Evolutionary conservation across 2,113 vertebrate species (phyloP).

Genomic region (Zootoca vivipara): DNA sequence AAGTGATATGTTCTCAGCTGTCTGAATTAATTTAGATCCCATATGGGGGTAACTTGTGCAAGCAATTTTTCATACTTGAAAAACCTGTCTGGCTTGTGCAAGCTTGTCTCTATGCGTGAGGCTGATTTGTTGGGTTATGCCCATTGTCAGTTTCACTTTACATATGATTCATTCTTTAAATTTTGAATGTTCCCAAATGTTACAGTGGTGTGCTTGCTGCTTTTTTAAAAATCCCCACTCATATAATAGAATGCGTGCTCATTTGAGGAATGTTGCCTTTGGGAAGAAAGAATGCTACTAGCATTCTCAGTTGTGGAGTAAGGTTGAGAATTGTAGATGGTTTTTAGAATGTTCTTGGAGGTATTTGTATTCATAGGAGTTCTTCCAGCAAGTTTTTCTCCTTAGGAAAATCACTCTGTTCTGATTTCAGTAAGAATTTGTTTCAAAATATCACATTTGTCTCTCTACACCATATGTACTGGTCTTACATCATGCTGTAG

Average conservation of each 20-base stretch:
- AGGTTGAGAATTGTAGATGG: not conserved
- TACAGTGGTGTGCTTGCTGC: not conserved
- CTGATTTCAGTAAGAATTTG: rapidly evolving
- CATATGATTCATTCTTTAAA: conserved; percentile 7
- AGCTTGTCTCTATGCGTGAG: not conserved
- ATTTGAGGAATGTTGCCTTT: not conserved
- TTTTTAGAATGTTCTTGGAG: not conserved
- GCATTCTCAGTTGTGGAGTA: not conserved
- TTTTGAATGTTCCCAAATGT: not conserved
- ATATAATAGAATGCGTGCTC: not conserved
- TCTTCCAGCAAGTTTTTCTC: not conserved
- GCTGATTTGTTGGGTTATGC: not conserved
- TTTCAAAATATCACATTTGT: not conserved
- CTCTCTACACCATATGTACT: no score
- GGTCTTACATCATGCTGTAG: no score
- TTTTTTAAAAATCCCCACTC: not conserved
- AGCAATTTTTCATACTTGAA: not conserved
- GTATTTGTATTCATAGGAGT: not conserved
- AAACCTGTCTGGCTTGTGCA: not conserved
- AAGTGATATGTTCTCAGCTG: not conserved
- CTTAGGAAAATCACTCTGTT: not conserved
- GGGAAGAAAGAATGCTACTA: not conserved
- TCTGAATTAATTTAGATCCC: not conserved
- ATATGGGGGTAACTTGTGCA: not conserved
- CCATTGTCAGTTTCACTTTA: not conserved